phyloP scores from a whole-genome alignment of 2,888 invertebrate genomes.

The Pilophorus perplexus region DNA sequence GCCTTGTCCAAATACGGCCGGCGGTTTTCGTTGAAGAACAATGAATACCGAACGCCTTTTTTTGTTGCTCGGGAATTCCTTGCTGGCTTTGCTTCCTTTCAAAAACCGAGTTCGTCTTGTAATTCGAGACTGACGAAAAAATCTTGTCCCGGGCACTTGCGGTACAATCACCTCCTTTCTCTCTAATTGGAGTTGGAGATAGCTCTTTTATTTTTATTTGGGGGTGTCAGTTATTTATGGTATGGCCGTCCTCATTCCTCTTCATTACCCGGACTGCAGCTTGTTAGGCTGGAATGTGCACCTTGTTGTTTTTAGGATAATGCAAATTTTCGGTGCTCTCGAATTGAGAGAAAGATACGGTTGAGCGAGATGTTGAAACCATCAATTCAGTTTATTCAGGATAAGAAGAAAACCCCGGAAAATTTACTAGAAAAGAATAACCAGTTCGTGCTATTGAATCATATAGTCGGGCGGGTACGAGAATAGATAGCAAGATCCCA shows the following conservation, averaged over 20 bases:
- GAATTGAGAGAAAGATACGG: too few relatives aligned
- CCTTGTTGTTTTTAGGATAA: background rate
- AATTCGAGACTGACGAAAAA: background rate
- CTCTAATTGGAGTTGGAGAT: constrained; percentile 9
- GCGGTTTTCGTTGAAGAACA: constrained; percentile 5
- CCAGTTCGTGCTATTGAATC: too few relatives aligned
- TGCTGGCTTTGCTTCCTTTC: background rate
- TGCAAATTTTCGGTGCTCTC: too few relatives aligned
- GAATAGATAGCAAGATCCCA: background rate
- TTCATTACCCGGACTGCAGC: constrained; percentile 21
- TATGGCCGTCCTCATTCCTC: constrained; percentile 26
- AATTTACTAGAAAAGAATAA: too few relatives aligned
- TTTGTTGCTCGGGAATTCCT: background rate
- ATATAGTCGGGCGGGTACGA: too few relatives aligned
- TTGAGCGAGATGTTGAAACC: too few relatives aligned
- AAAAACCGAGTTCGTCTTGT: constrained; percentile 3
- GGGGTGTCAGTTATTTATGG: constrained; percentile 8
- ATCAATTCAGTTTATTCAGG: too few relatives aligned
- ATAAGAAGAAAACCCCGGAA: too few relatives aligned
- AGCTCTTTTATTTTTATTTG: background rate
- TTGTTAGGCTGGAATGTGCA: background rate
- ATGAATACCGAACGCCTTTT: constrained; percentile 3
- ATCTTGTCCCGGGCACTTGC: background rate
- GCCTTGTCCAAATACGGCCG: constrained; percentile 2
- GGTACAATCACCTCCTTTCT: constrained; percentile 9